Conservation (phyloP, 1,140 invertebrate species). For the Calliopsis andreniformis region DNA sequence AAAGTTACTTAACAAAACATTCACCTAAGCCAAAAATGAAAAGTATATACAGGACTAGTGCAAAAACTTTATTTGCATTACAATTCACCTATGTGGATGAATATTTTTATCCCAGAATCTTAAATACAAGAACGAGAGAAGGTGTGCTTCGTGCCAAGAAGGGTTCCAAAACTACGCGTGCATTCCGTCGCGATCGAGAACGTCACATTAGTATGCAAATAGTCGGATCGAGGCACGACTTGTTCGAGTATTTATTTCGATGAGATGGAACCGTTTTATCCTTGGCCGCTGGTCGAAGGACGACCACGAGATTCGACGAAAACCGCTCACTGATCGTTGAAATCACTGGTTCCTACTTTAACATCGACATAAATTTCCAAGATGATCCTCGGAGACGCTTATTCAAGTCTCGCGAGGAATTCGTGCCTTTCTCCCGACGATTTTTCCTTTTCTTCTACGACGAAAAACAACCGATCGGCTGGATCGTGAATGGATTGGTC, state of each 20-base stretch:
- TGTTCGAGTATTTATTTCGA: constrained; percentile 34
- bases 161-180: constrained; percentile 18
- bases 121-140: no score
- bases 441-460: not conserved
- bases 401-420: not conserved
- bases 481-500: not conserved
- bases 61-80: no score
- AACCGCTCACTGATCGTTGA: not conserved
- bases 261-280: constrained; percentile 22
- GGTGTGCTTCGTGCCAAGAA: not conserved
- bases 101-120: no score
- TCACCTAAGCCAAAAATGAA: no score
- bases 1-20: no score
- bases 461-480: not conserved
- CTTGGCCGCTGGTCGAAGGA: constrained; percentile 36
- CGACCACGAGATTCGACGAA: not conserved
- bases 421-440: not conserved
- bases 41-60: no score
- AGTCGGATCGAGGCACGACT: not conserved
- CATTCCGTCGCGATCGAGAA: constrained; percentile 1
- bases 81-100: no score
- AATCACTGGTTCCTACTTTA: constrained; percentile 20
- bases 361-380: not conserved
- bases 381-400: not conserved
- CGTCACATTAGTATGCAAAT: constrained; percentile 54